phyloP scores from a whole-genome alignment of 2,113 vertebrate species.

The Poeciliopsis occidentalis region DNA sequence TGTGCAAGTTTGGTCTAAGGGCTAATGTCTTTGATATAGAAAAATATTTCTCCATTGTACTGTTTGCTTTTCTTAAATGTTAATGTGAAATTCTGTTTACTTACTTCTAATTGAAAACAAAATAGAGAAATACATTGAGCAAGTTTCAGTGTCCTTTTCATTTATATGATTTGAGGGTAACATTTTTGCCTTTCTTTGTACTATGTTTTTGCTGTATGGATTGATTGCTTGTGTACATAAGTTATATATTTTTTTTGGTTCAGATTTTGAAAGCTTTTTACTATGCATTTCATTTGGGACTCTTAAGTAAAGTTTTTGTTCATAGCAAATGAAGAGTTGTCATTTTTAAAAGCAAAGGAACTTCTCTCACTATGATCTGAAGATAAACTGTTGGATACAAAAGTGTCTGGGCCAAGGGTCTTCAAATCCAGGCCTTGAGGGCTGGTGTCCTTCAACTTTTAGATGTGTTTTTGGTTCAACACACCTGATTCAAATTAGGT shows the following conservation, averaged over 20 bases:
- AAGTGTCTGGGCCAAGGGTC: too few species aligned
- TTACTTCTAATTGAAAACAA: too few species aligned
- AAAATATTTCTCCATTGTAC: neutral
- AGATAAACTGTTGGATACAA: too few species aligned
- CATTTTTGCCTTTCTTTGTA: neutral
- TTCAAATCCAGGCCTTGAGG: too few species aligned
- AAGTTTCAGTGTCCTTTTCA: neutral
- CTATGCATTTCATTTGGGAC: neutral
- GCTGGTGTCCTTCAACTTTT: too few species aligned
- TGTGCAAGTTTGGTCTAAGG: neutral
- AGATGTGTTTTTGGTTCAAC: too few species aligned
- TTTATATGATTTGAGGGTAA: neutral
- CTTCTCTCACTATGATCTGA: neutral
- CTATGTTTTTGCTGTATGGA: neutral
- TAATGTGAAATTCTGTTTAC: too few species aligned
- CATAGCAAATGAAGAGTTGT: too few species aligned
- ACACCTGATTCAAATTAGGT: too few species aligned
- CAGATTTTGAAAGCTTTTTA: neutral
- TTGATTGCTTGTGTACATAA: neutral
- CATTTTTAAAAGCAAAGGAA: neutral
- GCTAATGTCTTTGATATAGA: neutral
- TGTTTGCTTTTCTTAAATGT: too few species aligned
- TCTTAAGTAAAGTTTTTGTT: neutral
- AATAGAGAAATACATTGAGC: too few species aligned
- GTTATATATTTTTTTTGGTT: too few species aligned